Evolutionary conservation across 2,113 vertebrate species (phyloP).

Genomic region (Crocuta crocuta): DNA sequence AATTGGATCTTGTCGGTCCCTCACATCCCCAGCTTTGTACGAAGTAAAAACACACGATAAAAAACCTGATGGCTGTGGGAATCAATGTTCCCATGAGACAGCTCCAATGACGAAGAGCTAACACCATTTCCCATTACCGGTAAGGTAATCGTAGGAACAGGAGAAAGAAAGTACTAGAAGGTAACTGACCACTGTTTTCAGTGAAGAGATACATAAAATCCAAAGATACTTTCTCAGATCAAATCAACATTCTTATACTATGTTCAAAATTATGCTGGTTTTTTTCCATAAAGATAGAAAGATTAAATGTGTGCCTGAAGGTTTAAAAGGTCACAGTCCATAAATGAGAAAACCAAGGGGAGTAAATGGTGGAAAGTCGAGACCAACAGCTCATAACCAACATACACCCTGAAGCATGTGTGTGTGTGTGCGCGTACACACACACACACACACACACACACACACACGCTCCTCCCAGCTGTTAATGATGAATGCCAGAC

Average conservation of each 20-base stretch:
- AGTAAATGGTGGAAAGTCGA: not conserved
- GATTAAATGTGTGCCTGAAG: not conserved
- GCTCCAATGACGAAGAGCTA: not conserved
- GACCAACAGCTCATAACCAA: not conserved
- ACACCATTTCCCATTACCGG: not conserved
- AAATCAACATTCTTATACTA: not conserved
- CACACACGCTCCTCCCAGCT: not conserved
- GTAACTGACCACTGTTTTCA: not conserved
- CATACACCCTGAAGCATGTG: not conserved
- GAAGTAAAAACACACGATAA: not conserved
- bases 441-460: too few relatives aligned
- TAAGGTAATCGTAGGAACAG: not conserved
- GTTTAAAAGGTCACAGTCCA: not conserved
- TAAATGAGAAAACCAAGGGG: not conserved
- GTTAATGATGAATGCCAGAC: conserved; percentile 59
- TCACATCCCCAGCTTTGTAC: not conserved
- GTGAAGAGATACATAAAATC: not conserved
- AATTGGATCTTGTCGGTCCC: not conserved
- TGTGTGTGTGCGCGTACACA: not conserved
- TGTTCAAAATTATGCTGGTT: not conserved
- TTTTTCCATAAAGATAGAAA: conserved; percentile 1
- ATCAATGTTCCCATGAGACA: not conserved
- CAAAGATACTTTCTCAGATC: not conserved
- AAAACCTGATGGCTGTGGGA: not conserved
- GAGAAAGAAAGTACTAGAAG: not conserved